Evolutionary conservation across 2,797 vertebrate species (phyloP).

Genomic region (Pempheris klunzingeri): DNA sequence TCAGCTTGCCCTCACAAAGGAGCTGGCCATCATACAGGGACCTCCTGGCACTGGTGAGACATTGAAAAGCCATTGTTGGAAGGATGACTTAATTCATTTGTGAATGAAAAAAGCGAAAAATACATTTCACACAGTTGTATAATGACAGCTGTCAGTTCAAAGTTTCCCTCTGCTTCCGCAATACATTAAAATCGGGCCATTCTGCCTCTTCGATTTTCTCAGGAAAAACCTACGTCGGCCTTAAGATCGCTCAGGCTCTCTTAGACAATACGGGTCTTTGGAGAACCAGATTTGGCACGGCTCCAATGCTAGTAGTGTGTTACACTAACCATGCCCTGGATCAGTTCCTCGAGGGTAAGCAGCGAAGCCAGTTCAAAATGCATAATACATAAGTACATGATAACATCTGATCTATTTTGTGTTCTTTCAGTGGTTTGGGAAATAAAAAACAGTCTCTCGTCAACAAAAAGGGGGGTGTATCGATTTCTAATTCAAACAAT

Average conservation of each 20-base stretch:
- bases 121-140: constrained; percentile 8
- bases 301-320: constrained; percentile 93
- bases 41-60: constrained; percentile 91
- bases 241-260: constrained; percentile 93
- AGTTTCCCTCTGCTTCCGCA: neutral
- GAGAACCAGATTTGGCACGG: constrained; percentile 40
- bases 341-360: constrained; percentile 97
- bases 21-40: constrained; percentile 95
- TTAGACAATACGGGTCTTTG: constrained; percentile 86
- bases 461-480: neutral
- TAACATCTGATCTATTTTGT: neutral
- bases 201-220: constrained; percentile 47
- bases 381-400: neutral
- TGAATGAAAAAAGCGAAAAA: constrained; percentile 1
- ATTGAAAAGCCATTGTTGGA: constrained; percentile 14
- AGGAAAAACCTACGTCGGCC: constrained; percentile 95
- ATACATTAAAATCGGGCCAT: neutral
- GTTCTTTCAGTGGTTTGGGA: neutral
- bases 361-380: neutral
- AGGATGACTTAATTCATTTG: constrained; percentile 4
- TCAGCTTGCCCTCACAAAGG: constrained; percentile 92
- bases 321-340: constrained; percentile 98
- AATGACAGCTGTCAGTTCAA: constrained; percentile 1
- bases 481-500: neutral
- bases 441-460: constrained; percentile 2